A percentile compares a stretch with the other conserved stretches of the same genome.
Evolutionary conservation across 2,797 vertebrate genomes (phyloP).

Genomic region (Hyperoplus immaculatus): DNA sequence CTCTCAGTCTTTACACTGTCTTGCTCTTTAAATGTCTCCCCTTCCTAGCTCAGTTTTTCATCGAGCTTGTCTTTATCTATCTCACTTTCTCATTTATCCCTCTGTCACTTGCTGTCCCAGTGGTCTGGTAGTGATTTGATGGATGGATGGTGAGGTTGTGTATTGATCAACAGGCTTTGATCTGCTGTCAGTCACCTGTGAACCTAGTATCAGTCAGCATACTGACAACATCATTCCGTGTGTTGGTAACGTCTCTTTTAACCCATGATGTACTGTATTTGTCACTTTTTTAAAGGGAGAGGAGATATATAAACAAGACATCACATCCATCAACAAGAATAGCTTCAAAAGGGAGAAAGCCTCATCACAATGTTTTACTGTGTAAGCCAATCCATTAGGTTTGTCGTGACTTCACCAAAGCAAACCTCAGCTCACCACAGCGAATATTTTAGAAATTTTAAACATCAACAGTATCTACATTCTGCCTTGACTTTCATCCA

Average conservation of each 20-base stretch:
- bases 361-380: not conserved
- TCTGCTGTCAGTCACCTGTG: conserved; percentile 52
- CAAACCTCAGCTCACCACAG: not conserved
- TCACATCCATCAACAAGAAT: not conserved
- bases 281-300: not conserved
- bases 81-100: conserved; percentile 40
- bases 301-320: not conserved
- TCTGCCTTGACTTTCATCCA: not conserved
- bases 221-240: conserved; percentile 7
- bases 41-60: conserved; percentile 7
- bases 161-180: conserved; percentile 64
- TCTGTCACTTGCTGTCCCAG: conserved; percentile 30
- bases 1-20: not conserved
- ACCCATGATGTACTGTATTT: not conserved
- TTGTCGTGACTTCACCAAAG: not conserved
- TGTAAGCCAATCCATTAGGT: not conserved
- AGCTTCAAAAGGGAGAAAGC: not conserved
- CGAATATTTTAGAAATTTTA: conserved; percentile 6
- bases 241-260: not conserved
- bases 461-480: not conserved
- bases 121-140: conserved; percentile 41
- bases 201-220: conserved; percentile 34
- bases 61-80: conserved; percentile 30
- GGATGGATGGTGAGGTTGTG: conserved; percentile 21
- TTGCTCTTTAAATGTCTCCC: not conserved